Evolutionary conservation across 64 coral and sea anemone species (phyloP), one percentile per base, ranked within the genome.

Genomic region (Acropora yongei): DNA sequence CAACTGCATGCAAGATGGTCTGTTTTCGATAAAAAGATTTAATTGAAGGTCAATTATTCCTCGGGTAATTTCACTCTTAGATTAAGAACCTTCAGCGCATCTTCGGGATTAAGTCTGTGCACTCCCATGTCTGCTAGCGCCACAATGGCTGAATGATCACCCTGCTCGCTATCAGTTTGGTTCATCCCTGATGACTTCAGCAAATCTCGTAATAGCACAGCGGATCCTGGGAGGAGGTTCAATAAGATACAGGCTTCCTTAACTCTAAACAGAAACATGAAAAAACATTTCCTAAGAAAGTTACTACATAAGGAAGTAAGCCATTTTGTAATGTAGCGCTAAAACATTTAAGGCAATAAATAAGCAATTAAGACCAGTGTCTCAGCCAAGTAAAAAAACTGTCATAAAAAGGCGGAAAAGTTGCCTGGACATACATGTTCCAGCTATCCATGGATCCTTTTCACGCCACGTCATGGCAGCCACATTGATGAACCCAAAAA

Each of bases 221-320:
- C 89, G 8, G 93, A 91, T 44, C 93, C 93, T 88, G 93, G 93
- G n/a, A 91, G 51, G 41, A 90, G 93, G 57, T 95, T 95, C 51
- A 95, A 58, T 16, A 95, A 72, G 41, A 95, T 95, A 58, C 89
- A 87, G n/a, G 82, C 88, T 80, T 95, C 93, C 74, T 95, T 95
- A 63, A 95, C 83, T 69, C 93, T 95, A 3, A 18, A 80, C 57
- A 65, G 20, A 72, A 80, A 63, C 30, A 30, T 30, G 11, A 41
- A 40, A 55, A 20, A 4, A 55, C 11, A 75, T 18, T 1, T 42
- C 57, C 13, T 1, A 69, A 55, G 51, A 55, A 1, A 50, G 3
- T 19, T 10, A 9, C 2, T n/a, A 77, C 74, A 18, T 2, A 39
- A 18, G 17, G 43, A n/a, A 55, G 6, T 2, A 78, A 63, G 10